phyloP scores from a whole-genome alignment of 2,113 vertebrate genomes.

The Dryoscopus gambensis region DNA sequence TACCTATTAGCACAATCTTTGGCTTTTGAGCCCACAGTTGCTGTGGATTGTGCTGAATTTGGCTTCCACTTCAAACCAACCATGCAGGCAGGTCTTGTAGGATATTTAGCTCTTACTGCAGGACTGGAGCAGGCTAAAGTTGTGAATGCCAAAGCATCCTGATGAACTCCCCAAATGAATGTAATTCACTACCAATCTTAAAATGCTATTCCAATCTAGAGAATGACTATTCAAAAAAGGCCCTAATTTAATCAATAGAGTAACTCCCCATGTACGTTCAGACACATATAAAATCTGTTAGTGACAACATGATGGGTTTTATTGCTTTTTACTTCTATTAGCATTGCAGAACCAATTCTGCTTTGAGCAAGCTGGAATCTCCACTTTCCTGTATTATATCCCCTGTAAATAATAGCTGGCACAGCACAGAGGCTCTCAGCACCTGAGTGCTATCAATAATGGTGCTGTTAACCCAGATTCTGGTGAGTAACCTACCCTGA shows the following conservation, averaged over 20 bases:
- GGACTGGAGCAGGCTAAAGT: background rate
- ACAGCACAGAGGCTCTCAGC: background rate
- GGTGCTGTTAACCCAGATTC: background rate
- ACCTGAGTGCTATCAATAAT: background rate
- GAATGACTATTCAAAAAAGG: background rate
- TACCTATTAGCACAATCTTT: background rate
- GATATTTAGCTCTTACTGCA: background rate
- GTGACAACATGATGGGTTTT: background rate
- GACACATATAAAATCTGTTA: background rate
- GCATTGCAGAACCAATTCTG: background rate
- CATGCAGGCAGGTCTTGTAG: background rate
- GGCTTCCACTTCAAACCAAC: background rate
- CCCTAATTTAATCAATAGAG: constrained; percentile 5
- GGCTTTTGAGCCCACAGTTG: background rate
- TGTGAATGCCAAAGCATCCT: background rate
- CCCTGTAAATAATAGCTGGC: background rate
- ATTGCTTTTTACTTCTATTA: constrained; percentile 22
- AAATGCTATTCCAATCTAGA: background rate
- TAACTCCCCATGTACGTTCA: background rate
- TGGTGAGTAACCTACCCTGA: background rate
- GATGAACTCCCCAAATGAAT: background rate
- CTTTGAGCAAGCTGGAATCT: background rate
- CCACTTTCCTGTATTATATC: background rate
- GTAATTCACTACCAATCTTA: background rate
- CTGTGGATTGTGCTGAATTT: background rate